Conservation (phyloP, 2,113 vertebrate genomes). For the Ifrita kowaldi region DNA sequence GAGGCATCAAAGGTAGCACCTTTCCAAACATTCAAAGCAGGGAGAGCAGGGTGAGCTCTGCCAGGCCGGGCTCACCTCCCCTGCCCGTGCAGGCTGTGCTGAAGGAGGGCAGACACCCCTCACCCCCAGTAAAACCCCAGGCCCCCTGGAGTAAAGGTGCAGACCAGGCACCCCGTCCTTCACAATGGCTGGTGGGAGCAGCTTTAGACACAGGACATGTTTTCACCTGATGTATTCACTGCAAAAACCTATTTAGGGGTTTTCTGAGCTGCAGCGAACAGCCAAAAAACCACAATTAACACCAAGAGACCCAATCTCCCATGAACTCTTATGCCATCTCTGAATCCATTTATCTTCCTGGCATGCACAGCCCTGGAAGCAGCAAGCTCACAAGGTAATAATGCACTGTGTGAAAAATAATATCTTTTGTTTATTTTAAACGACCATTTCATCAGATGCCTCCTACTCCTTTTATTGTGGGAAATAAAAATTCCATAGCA, state of each 20-base stretch:
- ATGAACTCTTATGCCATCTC: background rate
- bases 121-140: background rate
- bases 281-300: constrained; percentile 22
- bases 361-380: background rate
- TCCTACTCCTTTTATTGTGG: constrained; percentile 27
- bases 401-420: constrained; percentile 5
- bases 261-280: background rate
- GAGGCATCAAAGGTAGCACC: rapidly evolving
- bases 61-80: background rate
- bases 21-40: background rate
- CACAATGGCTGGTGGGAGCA: background rate
- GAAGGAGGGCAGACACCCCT: background rate
- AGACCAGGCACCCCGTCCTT: background rate
- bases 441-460: constrained; percentile 15
- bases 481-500: constrained; percentile 44
- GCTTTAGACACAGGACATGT: background rate
- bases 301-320: constrained; percentile 25
- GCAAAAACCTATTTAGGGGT: constrained; percentile 21
- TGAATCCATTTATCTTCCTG: constrained; percentile 41
- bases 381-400: background rate
- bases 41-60: background rate
- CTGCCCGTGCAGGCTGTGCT: rapidly evolving
- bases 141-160: background rate
- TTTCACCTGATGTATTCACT: background rate
- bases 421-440: constrained; percentile 57